phyloP scores from a whole-genome alignment of 2,113 vertebrate genomes.

The Chaetodon trifascialis region DNA sequence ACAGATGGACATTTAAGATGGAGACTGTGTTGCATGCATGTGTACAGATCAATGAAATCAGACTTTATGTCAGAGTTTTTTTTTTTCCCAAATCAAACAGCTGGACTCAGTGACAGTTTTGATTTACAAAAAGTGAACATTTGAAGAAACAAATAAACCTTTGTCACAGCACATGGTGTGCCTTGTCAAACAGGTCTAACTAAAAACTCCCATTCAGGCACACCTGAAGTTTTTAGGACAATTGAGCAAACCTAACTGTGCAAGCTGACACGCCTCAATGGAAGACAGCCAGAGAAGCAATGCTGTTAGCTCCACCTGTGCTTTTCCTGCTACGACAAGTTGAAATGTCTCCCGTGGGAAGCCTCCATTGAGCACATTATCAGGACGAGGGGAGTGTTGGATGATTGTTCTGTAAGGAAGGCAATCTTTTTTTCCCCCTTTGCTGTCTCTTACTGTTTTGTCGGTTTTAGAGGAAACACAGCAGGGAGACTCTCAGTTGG shows the following conservation, averaged over 20 bases:
- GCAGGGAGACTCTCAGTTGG: not conserved
- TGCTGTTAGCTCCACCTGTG: not conserved
- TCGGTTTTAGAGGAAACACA: not conserved
- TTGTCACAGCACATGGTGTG: not conserved
- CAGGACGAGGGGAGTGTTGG: not conserved
- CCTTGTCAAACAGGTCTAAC: not conserved
- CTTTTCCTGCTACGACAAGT: not conserved
- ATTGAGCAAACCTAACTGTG: too few relatives aligned
- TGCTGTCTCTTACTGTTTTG: not conserved
- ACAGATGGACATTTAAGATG: slow-evolving; percentile 40
- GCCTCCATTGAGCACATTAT: not conserved
- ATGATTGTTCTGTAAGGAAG: not conserved
- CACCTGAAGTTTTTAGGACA: too few relatives aligned
- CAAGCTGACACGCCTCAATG: not conserved
- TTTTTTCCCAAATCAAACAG: not conserved
- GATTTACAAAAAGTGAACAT: not conserved
- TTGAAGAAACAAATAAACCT: not conserved
- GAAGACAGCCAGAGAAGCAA: not conserved
- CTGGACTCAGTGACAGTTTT: not conserved
- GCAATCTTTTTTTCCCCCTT: not conserved
- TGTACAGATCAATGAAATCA: not conserved
- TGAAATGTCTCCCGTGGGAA: not conserved
- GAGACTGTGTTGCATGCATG: not conserved
- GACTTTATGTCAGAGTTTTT: too few relatives aligned
- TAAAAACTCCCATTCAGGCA: not conserved